Evolutionary conservation across 2,797 vertebrate species (phyloP).

Genomic region (Aplochiton taeniatus): DNA sequence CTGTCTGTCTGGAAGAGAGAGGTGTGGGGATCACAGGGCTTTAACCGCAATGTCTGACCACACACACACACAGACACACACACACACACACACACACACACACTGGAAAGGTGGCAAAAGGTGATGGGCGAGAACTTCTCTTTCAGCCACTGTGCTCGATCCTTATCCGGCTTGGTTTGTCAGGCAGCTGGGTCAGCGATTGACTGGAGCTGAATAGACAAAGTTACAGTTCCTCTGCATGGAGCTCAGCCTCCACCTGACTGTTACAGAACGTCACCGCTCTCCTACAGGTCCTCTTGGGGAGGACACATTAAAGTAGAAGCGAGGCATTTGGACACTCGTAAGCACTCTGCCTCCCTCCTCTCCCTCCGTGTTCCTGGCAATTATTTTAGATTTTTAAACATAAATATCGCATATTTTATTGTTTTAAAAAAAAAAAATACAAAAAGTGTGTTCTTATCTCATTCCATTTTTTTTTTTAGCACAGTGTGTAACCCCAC

Average conservation of each 20-base stretch:
- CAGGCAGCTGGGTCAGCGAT: not conserved
- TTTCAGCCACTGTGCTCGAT: slow-evolving; percentile 23
- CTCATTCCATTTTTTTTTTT: slow-evolving; percentile 45
- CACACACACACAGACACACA: not conserved
- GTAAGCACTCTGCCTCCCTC: slow-evolving; percentile 27
- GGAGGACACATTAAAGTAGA: not conserved
- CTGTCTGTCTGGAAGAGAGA: not conserved
- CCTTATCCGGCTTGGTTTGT: not conserved
- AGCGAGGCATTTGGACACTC: slow-evolving; percentile 26
- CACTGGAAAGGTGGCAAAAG: slow-evolving; percentile 30
- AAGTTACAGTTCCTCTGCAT: not conserved
- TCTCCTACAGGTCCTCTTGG: not conserved
- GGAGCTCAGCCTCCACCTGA: not conserved
- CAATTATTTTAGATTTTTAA: slow-evolving; percentile 29
- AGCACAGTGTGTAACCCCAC: slow-evolving; percentile 25
- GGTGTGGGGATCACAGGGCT: not conserved
- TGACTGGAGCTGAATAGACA: no score
- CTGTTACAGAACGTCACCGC: slow-evolving; percentile 1
- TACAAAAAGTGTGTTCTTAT: slow-evolving; percentile 22
- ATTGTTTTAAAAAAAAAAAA: slow-evolving; percentile 4
- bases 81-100: slow-evolving; percentile 34
- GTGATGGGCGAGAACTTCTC: slow-evolving; percentile 47
- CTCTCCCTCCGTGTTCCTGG: slow-evolving; percentile 47
- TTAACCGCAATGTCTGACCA: not conserved
- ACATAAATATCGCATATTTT: slow-evolving; percentile 39